These are phyloP conservation scores for Hydrolagus affinis DNA, from an alignment of 2,113 vertebrate species.

Conservation along the genomic window DNA sequence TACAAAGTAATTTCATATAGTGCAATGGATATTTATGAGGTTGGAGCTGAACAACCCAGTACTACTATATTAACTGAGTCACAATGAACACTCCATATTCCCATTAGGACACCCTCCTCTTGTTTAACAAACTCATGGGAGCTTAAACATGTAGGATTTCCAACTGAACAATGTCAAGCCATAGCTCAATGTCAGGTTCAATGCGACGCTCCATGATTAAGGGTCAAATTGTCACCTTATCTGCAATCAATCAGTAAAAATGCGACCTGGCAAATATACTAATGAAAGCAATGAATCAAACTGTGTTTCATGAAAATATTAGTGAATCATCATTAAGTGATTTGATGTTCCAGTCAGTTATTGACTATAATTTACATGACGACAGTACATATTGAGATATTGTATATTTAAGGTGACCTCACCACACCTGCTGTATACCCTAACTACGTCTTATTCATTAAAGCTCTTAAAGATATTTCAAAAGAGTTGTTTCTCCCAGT, in stretches of 20 bases:
- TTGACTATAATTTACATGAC: conserved; percentile 7
- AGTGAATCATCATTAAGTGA: conserved; percentile 64
- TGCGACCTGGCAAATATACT: conserved; percentile 73
- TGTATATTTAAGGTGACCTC: not conserved
- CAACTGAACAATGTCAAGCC: conserved; percentile 73
- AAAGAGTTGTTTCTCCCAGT: conserved; percentile 39
- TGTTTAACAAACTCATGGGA: conserved; percentile 70
- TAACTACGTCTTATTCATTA: not conserved
- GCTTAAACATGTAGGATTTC: conserved; percentile 75
- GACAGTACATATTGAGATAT: not conserved
- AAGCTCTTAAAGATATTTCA: no score
- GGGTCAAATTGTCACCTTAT: conserved; percentile 97
- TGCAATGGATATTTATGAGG: conserved; percentile 35
- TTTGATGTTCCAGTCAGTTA: conserved; percentile 47
- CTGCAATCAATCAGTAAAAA: conserved; percentile 94
- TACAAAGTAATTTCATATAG: conserved; percentile 33
- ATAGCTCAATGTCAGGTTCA: conserved; percentile 79
- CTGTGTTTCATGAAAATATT: conserved; percentile 63
- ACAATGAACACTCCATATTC: conserved; percentile 47
- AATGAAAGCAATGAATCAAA: conserved; percentile 99
- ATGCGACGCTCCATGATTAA: conserved; percentile 86
- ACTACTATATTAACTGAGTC: conserved; percentile 48
- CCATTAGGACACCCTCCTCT: conserved; percentile 54
- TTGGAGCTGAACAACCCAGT: conserved; percentile 38
- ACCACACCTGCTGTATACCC: not conserved